Evolutionary conservation across 2,888 invertebrate genomes (phyloP), one percentile per base, ranked within the genome.

Genomic region (Liopterus haemorrhoidalis): DNA sequence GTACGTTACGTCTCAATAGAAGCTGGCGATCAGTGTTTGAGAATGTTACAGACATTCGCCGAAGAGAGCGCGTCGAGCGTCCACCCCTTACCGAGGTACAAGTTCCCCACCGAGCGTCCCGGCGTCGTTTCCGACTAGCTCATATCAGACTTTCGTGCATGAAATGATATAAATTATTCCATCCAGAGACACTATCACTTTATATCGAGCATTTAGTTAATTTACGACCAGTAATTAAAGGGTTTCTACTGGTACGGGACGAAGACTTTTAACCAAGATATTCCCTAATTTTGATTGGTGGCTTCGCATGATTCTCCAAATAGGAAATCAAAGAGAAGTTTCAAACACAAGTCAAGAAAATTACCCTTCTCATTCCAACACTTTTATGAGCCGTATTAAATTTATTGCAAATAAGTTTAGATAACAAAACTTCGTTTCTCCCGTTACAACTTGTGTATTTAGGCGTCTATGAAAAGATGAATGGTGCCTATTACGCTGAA

Each of bases 381-480:
- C 45, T 45, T 45, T 45, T 45, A 45, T 45, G 45, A 32, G 39
- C 39, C 45, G 45, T 45, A 45, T 45, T 45, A 45, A 45, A 45
- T 45, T 45, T 45, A 45, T 45, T 45, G 45, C 45, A 39, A 45
- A 45, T 45, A 45, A 45, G 45, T 45, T 45, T 45, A 45, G 45
- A 45, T 45, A 45, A 45, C 32, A 22, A 39, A 39, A 45, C 28
- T 45, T 36, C 36, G 36, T 19, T 33, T 33, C 20, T 45, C 25
- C 19, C 35, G 20, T 30, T 32, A 22, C 32, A 39, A 45, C 37
- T 45, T 45, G 45, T 45, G 45, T 45, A 45, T 45, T 45, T 45
- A 45, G 45, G 45, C 38, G 39, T 16, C 41, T 36, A 36, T 36
- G 30, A 24, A 5, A 38, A 41, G 41, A 41, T 41, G 41, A 41